Evolutionary conservation across 1,140 invertebrate species (phyloP), one percentile per base, ranked within the genome.

Genomic region (Uloborus diversus): DNA sequence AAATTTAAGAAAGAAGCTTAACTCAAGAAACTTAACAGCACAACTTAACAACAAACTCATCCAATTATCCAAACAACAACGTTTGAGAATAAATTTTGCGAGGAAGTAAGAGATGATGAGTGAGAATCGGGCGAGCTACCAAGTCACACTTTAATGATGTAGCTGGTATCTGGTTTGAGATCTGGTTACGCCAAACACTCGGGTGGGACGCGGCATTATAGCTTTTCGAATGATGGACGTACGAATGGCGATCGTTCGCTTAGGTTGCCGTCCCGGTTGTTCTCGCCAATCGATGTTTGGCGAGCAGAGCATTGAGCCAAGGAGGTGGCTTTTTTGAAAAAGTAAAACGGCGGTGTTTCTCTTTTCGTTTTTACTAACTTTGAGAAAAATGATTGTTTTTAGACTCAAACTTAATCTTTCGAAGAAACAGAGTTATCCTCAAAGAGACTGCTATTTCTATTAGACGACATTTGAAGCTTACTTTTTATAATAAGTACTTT

Each of bases 61-160:
- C 73, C 73, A 78, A 78, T 78, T 78, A 78, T 78, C 73, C 61
- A 11, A 51, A 37, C 37, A 78, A 62, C 20, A 66, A 28, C 37
- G 62, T 56, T 78, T 56, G 73, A 53, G 66, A 78, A 78, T 78
- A 78, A 78, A 78, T 78, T 66, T 78, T 61, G n/a, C 14, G 9
- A 28, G 14, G 42, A 13, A 51, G 65, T 5, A 27, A 14, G 68
- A 49, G 25, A 57, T 17, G 32, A 57, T 57, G 68, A 57, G 68
- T 37, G 62, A 59, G 68, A 59, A 59, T 4, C 49, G 30, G 53
- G 53, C 9, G 32, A 35, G 32, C 32, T 5, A 30, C 20, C 9
- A 33, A 75, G 71, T 64, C 42, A 64, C 62, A 66, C 53, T 78
- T 66, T 78, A 78, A 78, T 78, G 73, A 78, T 78, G 73, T 64